Conservation (phyloP, 92 coral and sea anemone species). For the Heteractis magnifica region DNA sequence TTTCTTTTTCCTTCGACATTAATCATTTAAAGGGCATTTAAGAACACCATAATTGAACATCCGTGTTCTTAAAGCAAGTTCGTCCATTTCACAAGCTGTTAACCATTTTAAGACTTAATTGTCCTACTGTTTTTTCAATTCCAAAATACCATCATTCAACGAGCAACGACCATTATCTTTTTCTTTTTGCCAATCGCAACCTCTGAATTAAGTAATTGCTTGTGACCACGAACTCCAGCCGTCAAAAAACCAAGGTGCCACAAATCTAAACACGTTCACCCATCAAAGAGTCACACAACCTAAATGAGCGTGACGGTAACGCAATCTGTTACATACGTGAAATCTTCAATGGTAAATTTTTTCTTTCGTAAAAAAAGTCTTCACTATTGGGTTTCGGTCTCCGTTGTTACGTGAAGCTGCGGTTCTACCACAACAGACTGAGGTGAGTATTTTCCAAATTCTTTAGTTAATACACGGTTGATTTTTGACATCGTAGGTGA, state of each 20-base stretch:
- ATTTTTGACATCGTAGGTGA: not conserved
- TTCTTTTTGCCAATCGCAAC: not conserved
- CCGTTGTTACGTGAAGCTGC: not conserved
- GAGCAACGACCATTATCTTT: not conserved
- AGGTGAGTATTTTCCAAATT: slow-evolving; percentile 10
- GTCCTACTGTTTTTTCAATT: not conserved
- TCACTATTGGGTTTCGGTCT: slow-evolving; percentile 3
- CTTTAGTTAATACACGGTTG: not conserved
- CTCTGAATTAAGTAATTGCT: not conserved
- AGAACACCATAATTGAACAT: not conserved
- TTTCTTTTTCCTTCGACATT: not conserved
- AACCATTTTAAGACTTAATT: not conserved
- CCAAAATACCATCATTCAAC: not conserved
- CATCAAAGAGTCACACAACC: slow-evolving; percentile 7
- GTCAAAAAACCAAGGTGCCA: not conserved
- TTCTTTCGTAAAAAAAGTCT: slow-evolving; percentile 5
- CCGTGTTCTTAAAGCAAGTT: not conserved
- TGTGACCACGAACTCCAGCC: not conserved
- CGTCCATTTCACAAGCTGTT: not conserved
- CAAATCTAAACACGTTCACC: not conserved
- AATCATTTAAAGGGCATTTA: not conserved
- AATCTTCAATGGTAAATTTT: not conserved
- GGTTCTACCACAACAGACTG: not conserved
- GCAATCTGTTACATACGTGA: slow-evolving; percentile 12
- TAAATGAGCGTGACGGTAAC: slow-evolving; percentile 27